Percentiles rank a stretch among this genome's conserved stretches.
These are phyloP conservation scores for Martes martes DNA, from an alignment of 2,113 vertebrate species.

Conservation along the genomic window DNA sequence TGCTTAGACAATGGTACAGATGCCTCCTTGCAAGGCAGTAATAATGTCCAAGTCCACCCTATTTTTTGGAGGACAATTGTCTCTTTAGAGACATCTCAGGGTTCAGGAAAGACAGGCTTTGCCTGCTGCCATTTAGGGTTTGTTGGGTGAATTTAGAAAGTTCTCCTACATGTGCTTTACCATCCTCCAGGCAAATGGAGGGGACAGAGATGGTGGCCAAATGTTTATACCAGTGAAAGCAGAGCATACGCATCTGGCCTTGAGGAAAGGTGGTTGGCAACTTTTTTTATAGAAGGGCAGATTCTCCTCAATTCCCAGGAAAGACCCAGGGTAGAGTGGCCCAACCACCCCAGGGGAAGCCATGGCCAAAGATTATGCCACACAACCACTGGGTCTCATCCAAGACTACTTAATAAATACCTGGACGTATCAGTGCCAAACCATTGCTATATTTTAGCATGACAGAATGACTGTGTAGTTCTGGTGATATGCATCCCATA, in stretches of 20 bases:
- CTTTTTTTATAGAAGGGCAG: neutral
- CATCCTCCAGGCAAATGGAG: neutral
- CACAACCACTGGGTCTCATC: neutral
- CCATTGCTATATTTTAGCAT: neutral
- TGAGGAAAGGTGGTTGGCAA: neutral
- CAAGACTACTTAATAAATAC: neutral
- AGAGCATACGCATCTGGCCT: neutral
- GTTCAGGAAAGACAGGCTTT: neutral
- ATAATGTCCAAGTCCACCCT: neutral
- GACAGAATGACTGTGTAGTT: neutral
- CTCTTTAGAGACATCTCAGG: neutral
- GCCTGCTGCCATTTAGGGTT: neutral
- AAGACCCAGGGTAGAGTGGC: neutral
- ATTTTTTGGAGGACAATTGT: neutral
- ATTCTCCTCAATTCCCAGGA: neutral
- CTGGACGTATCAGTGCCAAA: neutral
- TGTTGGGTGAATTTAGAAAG: neutral
- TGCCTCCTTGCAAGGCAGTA: neutral
- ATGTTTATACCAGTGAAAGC: neutral
- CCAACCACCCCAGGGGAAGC: neutral
- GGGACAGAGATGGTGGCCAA: neutral
- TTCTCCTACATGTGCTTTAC: neutral
- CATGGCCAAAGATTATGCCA: neutral
- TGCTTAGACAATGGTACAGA: neutral
- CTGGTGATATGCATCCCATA: neutral